Base-by-base conservation (phyloP, 2,797 vertebrate species). In the Darevskia mixta region DNA sequence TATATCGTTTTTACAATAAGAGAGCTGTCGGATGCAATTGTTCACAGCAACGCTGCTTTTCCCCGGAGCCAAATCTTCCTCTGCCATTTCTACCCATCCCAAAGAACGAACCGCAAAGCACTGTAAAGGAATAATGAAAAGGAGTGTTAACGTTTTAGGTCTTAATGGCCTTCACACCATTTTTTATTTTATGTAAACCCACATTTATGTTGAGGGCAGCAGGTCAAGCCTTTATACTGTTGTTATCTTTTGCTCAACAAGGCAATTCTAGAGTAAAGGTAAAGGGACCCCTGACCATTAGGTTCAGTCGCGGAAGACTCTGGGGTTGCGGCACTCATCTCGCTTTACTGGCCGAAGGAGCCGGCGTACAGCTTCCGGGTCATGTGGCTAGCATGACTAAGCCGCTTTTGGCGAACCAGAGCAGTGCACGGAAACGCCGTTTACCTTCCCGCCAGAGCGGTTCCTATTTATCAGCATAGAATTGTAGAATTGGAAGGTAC, bases 51-150 rank as follows among this genome's bases (percentile, higher is more conserved):
- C 95, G 1, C 98, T 99, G 95, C 98, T 99, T 91, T 98, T 98
- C 9, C 98, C 98, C 25, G 98, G 98, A 35, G 97, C 97, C 49
- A 99, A 95, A 95, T 99, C 98, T 80, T 98, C 97, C 92, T 99
- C 99, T 2, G 98, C 98, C 97, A 99, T 99, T 96, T 99, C 99
- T 87, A 99, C 97, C 99, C 99, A 99, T 85, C 99, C 99, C 95
- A 99, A 96, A 67, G 99, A 99, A 43, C 98, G 98, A 71, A 99
- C 99, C 3, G 98, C 98, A 2, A 99, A 99, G 15, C 98, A 99
- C 99, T 99, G 88, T 6, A 83, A 92, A 85, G 58, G 43, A 92
- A 67, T 87, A 84, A 8, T 1, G 15, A 73, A 35, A 71, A 71
- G 8, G 10, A 71, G n/a, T 3, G 17, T 64, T 69, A 4, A 87